phyloP scores from a whole-genome alignment of 2,888 invertebrate species.

The Diarsia dahlii region DNA sequence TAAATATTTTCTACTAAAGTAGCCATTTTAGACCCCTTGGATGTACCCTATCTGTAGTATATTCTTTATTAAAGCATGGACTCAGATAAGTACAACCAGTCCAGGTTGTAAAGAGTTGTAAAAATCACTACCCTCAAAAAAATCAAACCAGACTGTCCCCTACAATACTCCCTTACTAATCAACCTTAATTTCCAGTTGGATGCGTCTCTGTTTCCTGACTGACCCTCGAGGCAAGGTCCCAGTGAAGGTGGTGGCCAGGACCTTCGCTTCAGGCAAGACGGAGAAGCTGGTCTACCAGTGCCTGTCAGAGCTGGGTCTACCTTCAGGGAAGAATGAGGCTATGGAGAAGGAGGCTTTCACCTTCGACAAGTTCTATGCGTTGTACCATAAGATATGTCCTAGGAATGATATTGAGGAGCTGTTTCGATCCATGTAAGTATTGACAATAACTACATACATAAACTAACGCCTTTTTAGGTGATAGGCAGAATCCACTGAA shows the following conservation, averaged over 20 bases:
- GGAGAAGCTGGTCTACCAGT: constrained; percentile 99
- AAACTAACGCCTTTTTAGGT: too few species aligned
- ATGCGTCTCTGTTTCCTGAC: constrained; percentile 98
- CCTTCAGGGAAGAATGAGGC: constrained; percentile 99
- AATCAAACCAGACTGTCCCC: neutral
- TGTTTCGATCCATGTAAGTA: constrained; percentile 98
- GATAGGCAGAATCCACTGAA: too few species aligned
- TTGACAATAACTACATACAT: neutral
- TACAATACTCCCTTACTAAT: constrained; percentile 15
- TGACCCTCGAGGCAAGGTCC: constrained; percentile 98
- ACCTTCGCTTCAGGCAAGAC: constrained; percentile 99
- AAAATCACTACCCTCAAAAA: neutral
- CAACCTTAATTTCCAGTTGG: constrained; percentile 94
- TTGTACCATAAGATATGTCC: constrained; percentile 99
- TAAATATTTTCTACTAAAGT: too few species aligned
- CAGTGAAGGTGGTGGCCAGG: constrained; percentile 98
- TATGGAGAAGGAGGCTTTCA: constrained; percentile 98
- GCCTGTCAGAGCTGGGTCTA: constrained; percentile 97
- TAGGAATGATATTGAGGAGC: constrained; percentile 99
- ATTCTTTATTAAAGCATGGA: neutral
- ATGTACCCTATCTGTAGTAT: too few species aligned
- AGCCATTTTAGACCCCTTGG: too few species aligned
- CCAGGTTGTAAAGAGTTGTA: neutral
- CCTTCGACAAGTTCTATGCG: constrained; percentile 99
- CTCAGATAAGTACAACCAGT: neutral